Conservation (phyloP, 2,113 vertebrate species). For the Seriola aureovittata region DNA sequence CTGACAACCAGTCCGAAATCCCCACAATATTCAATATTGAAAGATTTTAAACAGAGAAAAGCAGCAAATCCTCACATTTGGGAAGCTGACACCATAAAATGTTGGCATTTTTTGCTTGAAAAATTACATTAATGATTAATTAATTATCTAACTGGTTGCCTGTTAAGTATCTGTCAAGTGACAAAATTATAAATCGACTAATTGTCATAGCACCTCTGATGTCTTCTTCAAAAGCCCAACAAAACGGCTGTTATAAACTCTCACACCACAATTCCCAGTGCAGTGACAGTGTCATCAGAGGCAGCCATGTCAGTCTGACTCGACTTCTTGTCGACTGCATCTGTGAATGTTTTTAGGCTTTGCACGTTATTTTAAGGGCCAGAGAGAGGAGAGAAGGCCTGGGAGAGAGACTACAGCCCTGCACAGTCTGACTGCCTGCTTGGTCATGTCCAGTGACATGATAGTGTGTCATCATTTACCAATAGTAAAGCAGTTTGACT, state of each 20-base stretch:
- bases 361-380: slow-evolving; percentile 76
- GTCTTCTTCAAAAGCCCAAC: neutral
- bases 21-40: neutral
- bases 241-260: neutral
- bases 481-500: neutral
- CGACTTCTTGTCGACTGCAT: slow-evolving; percentile 48
- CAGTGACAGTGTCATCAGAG: slow-evolving; percentile 29
- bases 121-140: neutral
- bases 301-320: slow-evolving; percentile 30
- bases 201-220: neutral
- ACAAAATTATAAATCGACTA: neutral
- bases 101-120: neutral
- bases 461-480: slow-evolving; percentile 10
- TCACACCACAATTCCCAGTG: neutral
- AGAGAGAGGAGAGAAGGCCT: slow-evolving; percentile 27
- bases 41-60: neutral
- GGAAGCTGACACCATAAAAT: neutral
- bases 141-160: neutral
- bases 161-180: neutral
- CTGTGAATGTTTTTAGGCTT: slow-evolving; percentile 69
- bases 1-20: neutral
- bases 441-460: slow-evolving; percentile 55
- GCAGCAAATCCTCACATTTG: neutral
- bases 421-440: slow-evolving; percentile 44
- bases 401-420: slow-evolving; percentile 7